phyloP scores from a whole-genome alignment of 2,113 vertebrate genomes.

The Lepus timidus region DNA sequence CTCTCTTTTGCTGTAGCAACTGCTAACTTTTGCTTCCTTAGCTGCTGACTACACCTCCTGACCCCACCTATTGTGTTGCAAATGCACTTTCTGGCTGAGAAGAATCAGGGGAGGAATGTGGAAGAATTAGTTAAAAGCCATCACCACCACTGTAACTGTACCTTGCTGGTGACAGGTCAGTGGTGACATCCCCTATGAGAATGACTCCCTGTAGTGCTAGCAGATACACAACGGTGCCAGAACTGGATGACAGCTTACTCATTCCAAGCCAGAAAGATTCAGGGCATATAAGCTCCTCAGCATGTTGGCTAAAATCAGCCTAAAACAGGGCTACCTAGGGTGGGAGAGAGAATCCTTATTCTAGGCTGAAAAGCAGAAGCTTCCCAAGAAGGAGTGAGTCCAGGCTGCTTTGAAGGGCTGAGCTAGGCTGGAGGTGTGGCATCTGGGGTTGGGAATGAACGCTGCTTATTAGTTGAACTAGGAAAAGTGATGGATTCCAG shows the following conservation, averaged over 20 bases:
- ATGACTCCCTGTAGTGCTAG: not conserved
- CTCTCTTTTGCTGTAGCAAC: not conserved
- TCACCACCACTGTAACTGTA: not conserved
- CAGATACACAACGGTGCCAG: not conserved
- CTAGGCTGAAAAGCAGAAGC: constrained; percentile 25
- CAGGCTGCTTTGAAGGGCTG: not conserved
- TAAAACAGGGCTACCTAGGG: not conserved
- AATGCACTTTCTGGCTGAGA: constrained; percentile 23
- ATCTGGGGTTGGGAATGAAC: not conserved
- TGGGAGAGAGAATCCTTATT: not conserved
- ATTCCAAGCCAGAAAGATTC: constrained; percentile 17
- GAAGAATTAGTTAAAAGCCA: not conserved
- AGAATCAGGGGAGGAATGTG: not conserved
- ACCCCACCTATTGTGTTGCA: not conserved
- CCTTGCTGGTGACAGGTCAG: not conserved
- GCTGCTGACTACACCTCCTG: not conserved
- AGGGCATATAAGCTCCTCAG: not conserved
- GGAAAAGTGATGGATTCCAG: not conserved
- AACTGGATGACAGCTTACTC: not conserved
- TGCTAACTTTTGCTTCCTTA: constrained; percentile 33
- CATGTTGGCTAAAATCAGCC: not conserved
- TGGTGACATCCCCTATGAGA: not conserved
- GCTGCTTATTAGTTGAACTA: not conserved
- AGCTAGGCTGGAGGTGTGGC: not conserved
- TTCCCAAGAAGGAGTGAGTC: not conserved